Percentiles rank a stretch among this genome's conserved stretches.
phyloP scores from a whole-genome alignment of 1,140 invertebrate species.

The Sycophaga agraensis region DNA sequence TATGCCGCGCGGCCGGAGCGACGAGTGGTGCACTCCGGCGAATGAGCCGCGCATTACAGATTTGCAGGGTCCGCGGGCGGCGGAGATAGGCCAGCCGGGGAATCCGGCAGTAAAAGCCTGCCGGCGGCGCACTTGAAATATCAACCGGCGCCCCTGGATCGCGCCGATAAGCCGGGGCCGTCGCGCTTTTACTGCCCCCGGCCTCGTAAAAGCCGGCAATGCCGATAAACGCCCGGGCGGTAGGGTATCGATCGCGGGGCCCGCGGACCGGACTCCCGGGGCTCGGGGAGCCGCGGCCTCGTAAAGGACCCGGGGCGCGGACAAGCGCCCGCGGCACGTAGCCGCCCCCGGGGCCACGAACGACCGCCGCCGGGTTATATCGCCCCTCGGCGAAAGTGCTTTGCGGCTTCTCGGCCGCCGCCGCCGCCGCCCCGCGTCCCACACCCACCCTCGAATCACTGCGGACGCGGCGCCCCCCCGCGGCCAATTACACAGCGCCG shows the following conservation, averaged over 20 bases:
- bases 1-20: too few relatives aligned
- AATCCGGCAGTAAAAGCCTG: too few relatives aligned
- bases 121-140: constrained; percentile 22
- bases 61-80: too few relatives aligned
- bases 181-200: constrained; percentile 11
- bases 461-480: too few relatives aligned
- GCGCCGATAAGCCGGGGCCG: constrained; percentile 14
- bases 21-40: too few relatives aligned
- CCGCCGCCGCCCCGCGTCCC: too few relatives aligned
- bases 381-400: constrained; percentile 41
- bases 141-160: constrained; percentile 24
- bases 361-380: constrained; percentile 44
- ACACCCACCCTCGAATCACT: too few relatives aligned
- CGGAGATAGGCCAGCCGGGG: too few relatives aligned
- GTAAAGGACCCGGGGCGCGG: constrained; percentile 30
- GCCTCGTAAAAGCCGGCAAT: constrained; percentile 28
- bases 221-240: constrained; percentile 22
- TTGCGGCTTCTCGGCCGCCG: constrained; percentile 38
- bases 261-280: not conserved
- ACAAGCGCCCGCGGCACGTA: too few relatives aligned
- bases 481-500: too few relatives aligned
- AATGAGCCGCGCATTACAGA: too few relatives aligned
- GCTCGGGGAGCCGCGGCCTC: constrained; percentile 8
- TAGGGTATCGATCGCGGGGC: not conserved
- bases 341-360: too few relatives aligned